These are phyloP conservation scores for Leptopilina myrica DNA, from an alignment of 2,888 invertebrate species.

Conservation along the genomic window DNA sequence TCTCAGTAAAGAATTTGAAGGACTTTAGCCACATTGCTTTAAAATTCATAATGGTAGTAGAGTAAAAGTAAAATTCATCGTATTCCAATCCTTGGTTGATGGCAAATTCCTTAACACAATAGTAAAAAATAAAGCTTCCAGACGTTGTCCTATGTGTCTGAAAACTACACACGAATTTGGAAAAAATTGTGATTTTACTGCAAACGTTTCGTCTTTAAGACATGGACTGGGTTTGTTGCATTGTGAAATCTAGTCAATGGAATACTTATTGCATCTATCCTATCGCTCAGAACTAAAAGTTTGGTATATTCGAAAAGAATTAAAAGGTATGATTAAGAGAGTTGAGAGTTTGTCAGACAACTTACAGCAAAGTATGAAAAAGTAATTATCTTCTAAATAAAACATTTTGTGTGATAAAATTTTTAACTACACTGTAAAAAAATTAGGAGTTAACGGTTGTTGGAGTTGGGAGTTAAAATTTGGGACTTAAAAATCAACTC, in stretches of 20 bases:
- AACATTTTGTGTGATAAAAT: no score
- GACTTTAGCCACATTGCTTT: neutral
- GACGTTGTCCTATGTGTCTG: no score
- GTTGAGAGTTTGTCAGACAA: no score
- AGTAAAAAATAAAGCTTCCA: neutral
- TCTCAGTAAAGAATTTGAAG: neutral
- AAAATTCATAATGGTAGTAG: neutral
- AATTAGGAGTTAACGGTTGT: no score
- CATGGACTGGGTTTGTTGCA: neutral
- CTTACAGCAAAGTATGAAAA: no score
- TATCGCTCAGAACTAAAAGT: neutral
- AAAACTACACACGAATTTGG: neutral
- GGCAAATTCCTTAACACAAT: neutral
- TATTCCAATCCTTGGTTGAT: neutral
- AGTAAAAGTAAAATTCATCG: conserved; percentile 10
- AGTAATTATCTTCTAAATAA: no score
- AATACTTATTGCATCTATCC: neutral
- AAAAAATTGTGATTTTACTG: neutral
- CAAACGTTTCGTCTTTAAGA: neutral
- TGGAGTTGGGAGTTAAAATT: no score
- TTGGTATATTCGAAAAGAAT: neutral
- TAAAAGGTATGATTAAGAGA: no score
- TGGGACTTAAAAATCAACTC: no score
- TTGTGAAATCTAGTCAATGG: neutral
- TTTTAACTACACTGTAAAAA: no score